Conservation (phyloP, 2,888 invertebrate genomes). For the Nycteola revayana region DNA sequence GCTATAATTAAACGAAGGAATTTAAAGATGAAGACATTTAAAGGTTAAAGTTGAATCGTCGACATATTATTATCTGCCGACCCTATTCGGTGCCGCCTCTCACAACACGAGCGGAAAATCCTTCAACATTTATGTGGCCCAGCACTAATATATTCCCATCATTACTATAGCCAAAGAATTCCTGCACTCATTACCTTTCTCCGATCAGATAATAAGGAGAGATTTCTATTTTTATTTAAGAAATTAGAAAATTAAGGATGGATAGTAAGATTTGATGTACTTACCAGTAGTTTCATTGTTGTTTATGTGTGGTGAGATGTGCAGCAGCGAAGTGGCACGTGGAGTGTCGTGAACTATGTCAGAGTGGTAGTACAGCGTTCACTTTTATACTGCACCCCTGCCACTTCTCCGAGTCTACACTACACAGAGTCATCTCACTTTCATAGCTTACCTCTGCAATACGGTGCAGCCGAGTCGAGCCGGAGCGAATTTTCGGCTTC, state of each 20-base stretch:
- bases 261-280: slow-evolving; percentile 43
- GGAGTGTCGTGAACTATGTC: slow-evolving; percentile 73
- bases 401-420: slow-evolving; percentile 65
- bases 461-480: slow-evolving; percentile 48
- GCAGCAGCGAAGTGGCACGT: slow-evolving; percentile 64
- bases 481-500: slow-evolving; percentile 45
- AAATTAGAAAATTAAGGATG: slow-evolving; percentile 15
- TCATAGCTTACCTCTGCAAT: slow-evolving; percentile 66
- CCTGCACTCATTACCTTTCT: slow-evolving; percentile 1
- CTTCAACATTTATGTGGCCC: slow-evolving; percentile 38
- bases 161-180: slow-evolving; percentile 19
- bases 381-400: slow-evolving; percentile 81
- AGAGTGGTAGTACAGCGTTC: slow-evolving; percentile 72
- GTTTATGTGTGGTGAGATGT: slow-evolving; percentile 51
- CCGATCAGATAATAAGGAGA: not conserved
- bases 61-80: slow-evolving; percentile 52
- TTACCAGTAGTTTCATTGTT: slow-evolving; percentile 77
- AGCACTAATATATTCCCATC: slow-evolving; percentile 23
- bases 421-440: slow-evolving; percentile 71
- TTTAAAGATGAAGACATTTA: slow-evolving; percentile 51
- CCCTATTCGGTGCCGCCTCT: slow-evolving; percentile 59
- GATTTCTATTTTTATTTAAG: not conserved
- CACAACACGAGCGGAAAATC: slow-evolving; percentile 52
- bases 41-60: slow-evolving; percentile 69
- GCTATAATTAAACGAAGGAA: slow-evolving; percentile 50